phyloP scores from a whole-genome alignment of 2,888 invertebrate genomes.

The Erebia ligea region DNA sequence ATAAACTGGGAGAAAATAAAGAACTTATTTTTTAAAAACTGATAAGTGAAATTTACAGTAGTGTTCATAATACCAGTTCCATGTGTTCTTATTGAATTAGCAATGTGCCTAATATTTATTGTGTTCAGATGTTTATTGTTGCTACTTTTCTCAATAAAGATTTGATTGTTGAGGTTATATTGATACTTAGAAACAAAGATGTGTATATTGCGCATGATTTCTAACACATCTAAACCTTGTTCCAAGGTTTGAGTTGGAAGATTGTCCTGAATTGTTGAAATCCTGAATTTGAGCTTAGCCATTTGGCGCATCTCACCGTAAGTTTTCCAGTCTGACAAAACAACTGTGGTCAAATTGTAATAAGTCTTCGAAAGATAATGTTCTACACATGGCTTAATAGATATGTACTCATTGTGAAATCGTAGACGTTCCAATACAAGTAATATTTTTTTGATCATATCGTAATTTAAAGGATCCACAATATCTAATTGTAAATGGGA shows the following conservation, averaged over 20 bases:
- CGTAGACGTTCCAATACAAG: slow-evolving; percentile 83
- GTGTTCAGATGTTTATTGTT: slow-evolving; percentile 97
- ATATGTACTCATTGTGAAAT: slow-evolving; percentile 82
- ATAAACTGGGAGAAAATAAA: slow-evolving; percentile 98
- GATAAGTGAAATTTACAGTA: slow-evolving; percentile 96
- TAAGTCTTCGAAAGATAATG: slow-evolving; percentile 97
- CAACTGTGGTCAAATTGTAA: slow-evolving; percentile 98
- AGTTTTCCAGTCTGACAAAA: slow-evolving; percentile 98
- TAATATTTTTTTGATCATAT: slow-evolving; percentile 86
- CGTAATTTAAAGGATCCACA: slow-evolving; percentile 87
- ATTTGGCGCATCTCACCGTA: slow-evolving; percentile 98
- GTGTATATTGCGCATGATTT: slow-evolving; percentile 98
- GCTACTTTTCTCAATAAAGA: slow-evolving; percentile 96
- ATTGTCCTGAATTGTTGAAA: slow-evolving; percentile 94
- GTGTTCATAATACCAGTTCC: slow-evolving; percentile 98
- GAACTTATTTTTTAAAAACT: slow-evolving; percentile 96
- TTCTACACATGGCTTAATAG: slow-evolving; percentile 89
- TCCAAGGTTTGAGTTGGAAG: slow-evolving; percentile 98
- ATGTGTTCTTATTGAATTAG: slow-evolving; percentile 98
- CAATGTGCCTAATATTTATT: slow-evolving; percentile 96
- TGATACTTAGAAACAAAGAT: slow-evolving; percentile 96
- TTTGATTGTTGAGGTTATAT: slow-evolving; percentile 98
- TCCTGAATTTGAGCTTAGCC: slow-evolving; percentile 91
- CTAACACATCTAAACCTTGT: slow-evolving; percentile 97
- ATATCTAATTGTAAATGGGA: slow-evolving; percentile 92